Conservation (phyloP, 2,797 vertebrate species). For the Chrosomus eos region DNA sequence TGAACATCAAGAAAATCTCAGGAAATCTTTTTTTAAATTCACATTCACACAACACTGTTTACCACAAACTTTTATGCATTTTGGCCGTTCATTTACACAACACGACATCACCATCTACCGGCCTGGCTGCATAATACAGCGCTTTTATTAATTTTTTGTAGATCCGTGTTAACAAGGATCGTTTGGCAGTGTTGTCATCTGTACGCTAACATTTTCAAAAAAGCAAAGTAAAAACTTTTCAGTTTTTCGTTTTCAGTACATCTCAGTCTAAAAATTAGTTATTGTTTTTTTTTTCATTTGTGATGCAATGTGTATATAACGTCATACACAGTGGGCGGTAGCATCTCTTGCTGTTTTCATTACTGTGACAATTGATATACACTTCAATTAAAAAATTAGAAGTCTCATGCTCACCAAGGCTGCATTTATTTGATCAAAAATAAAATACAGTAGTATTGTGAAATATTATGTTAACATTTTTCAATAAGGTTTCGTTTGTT, state of each 20-base stretch:
- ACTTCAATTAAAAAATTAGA: no score
- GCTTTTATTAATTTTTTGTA: neutral
- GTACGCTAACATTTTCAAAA: neutral
- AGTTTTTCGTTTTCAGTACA: no score
- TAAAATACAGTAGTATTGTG: neutral
- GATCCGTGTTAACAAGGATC: no score
- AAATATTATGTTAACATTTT: neutral
- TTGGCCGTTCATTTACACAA: neutral
- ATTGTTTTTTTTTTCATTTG: no score
- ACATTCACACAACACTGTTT: neutral
- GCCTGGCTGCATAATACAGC: neutral
- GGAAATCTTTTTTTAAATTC: neutral
- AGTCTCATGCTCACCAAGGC: neutral
- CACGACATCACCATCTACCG: neutral
- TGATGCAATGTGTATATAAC: no score
- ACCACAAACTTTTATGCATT: neutral
- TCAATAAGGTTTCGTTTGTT: neutral
- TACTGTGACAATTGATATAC: no score
- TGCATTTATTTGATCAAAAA: neutral
- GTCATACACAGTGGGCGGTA: no score
- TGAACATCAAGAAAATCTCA: neutral
- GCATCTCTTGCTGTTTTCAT: no score
- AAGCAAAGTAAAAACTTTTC: no score
- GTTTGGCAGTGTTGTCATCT: neutral
- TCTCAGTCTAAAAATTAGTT: no score